Percentiles rank a stretch among this genome's conserved stretches.
Conservation (phyloP, 2,113 vertebrate species). For the Oncorhynchus nerka region DNA sequence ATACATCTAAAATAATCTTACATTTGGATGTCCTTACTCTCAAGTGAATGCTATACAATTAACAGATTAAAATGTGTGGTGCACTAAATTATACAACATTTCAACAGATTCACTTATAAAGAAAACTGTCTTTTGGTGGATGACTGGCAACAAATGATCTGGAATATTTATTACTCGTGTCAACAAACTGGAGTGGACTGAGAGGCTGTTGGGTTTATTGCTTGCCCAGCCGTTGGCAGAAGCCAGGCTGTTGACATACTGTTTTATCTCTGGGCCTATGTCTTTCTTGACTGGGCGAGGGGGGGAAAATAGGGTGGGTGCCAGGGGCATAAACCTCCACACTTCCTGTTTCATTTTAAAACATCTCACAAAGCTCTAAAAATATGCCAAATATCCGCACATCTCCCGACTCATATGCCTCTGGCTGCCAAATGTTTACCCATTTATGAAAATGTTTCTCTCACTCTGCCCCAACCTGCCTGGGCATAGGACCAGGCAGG, state of each 20-base stretch:
- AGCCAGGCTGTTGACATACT: conserved; percentile 38
- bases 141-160: conserved; percentile 20
- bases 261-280: conserved; percentile 44
- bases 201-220: conserved; percentile 16
- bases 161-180: conserved; percentile 31
- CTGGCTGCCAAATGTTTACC: conserved; percentile 60
- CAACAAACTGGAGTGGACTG: conserved; percentile 13
- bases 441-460: conserved; percentile 58
- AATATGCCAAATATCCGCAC: conserved; percentile 61
- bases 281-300: conserved; percentile 35
- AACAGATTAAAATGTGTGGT: background rate
- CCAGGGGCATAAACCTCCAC: conserved; percentile 61
- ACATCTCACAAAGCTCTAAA: conserved; percentile 72
- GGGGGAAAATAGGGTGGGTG: conserved; percentile 41
- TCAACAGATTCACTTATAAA: background rate
- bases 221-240: conserved; percentile 18
- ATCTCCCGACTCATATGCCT: conserved; percentile 50
- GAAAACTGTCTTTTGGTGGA: background rate
- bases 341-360: conserved; percentile 74
- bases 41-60: background rate
- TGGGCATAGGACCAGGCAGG: background rate
- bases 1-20: conserved; percentile 20
- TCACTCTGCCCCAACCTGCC: conserved; percentile 24
- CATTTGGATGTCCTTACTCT: background rate
- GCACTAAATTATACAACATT: background rate